Evolutionary conservation across 2,113 vertebrate genomes (phyloP).

Genomic region (Colius striatus): DNA sequence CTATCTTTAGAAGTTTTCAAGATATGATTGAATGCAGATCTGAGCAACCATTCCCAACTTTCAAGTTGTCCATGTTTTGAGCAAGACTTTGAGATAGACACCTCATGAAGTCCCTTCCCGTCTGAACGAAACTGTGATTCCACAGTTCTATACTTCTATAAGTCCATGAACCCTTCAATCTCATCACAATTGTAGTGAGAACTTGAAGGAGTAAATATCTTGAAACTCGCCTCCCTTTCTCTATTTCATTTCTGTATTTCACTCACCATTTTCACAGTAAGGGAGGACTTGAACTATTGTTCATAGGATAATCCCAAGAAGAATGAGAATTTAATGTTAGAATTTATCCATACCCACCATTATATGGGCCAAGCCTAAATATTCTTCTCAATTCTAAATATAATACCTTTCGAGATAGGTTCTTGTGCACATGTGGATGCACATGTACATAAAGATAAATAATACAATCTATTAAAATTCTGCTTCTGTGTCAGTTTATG

Average conservation of each 20-base stretch:
- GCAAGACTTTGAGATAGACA: neutral
- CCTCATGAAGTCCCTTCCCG: fast-evolving
- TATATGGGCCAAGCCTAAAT: neutral
- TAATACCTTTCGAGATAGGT: neutral
- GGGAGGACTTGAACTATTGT: neutral
- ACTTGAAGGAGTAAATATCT: neutral
- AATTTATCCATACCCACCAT: neutral
- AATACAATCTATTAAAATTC: neutral
- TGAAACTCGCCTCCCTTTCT: neutral
- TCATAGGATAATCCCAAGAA: neutral
- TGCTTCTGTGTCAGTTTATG: neutral
- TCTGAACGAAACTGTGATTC: neutral
- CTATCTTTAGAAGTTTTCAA: neutral
- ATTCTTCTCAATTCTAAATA: neutral
- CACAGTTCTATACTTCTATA: neutral
- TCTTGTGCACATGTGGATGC: neutral
- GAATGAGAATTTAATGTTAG: neutral
- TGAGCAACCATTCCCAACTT: neutral
- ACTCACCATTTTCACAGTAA: neutral
- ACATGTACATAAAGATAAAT: neutral
- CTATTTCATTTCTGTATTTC: neutral
- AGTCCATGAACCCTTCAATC: neutral
- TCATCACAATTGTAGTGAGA: neutral
- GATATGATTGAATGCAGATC: neutral
- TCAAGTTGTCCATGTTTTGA: neutral